Evolutionary conservation across 1,140 invertebrate genomes (phyloP).

Genomic region (Nephotettix cincticeps): DNA sequence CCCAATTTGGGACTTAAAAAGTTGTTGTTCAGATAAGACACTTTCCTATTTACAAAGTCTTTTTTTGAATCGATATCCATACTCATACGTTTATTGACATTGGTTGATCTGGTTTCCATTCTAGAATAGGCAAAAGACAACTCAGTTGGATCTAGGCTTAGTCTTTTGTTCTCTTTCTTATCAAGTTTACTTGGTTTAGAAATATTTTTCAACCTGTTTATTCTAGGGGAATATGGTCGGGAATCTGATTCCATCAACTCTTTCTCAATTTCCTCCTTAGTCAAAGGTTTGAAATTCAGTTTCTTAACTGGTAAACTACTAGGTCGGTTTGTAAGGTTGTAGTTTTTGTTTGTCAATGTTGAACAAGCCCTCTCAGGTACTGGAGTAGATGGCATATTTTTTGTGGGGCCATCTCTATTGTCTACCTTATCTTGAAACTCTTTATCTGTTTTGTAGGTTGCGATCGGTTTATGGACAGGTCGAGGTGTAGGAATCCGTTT

Average conservation of each 20-base stretch:
- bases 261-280: conserved; percentile 6
- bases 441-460: background rate
- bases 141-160: background rate
- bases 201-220: background rate
- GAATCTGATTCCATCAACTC: background rate
- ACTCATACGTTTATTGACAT: background rate
- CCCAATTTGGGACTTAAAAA: background rate
- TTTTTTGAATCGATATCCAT: background rate
- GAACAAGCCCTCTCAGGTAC: background rate
- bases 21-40: background rate
- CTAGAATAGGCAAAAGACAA: background rate
- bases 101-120: background rate
- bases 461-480: background rate
- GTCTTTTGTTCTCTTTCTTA: conserved; percentile 15
- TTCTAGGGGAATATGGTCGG: background rate
- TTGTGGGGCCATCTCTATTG: background rate
- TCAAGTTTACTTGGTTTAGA: background rate
- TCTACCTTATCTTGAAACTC: background rate
- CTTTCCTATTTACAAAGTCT: background rate
- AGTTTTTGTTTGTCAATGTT: background rate
- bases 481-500: background rate
- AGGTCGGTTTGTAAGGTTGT: background rate
- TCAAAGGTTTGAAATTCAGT: background rate
- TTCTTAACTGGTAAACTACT: conserved; percentile 5
- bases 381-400: background rate